Evolutionary conservation across 2,888 invertebrate genomes (phyloP).

Genomic region (Caenorhabditis auriculariae): DNA sequence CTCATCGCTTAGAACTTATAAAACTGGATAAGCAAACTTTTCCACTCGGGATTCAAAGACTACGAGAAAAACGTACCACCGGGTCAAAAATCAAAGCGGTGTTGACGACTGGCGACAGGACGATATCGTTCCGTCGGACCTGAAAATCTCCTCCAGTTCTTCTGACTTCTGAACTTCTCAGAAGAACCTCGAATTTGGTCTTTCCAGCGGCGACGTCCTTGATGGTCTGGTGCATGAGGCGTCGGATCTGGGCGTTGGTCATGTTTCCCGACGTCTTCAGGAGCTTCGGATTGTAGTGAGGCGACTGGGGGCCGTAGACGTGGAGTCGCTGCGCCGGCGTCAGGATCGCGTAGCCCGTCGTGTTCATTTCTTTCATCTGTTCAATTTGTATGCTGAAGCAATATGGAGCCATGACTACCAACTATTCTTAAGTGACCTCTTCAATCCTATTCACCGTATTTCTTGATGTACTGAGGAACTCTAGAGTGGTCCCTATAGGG

Average conservation of each 20-base stretch:
- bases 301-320: constrained; percentile 48
- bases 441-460: too few species aligned
- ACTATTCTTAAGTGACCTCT: too few species aligned
- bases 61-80: constrained; percentile 15
- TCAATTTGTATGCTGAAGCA: too few species aligned
- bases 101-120: constrained; percentile 25
- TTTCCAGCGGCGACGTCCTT: constrained; percentile 19
- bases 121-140: constrained; percentile 24
- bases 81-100: constrained; percentile 16
- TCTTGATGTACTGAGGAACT: too few species aligned
- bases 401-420: too few species aligned
- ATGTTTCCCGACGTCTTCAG: constrained; percentile 11
- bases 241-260: constrained; percentile 8
- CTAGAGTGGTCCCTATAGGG: too few species aligned
- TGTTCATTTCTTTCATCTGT: constrained; percentile 45
- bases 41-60: neutral
- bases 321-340: constrained; percentile 37
- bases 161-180: too few species aligned
- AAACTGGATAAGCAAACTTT: neutral
- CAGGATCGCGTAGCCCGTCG: constrained; percentile 50
- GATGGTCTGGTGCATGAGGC: constrained; percentile 22
- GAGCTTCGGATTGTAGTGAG: constrained; percentile 27
- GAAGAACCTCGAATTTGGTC: constrained; percentile 22
- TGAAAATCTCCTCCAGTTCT: too few species aligned
- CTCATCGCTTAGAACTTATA: too few species aligned